phyloP scores from a whole-genome alignment of 2,888 invertebrate genomes.

The Ptycholaimellus sp. region DNA sequence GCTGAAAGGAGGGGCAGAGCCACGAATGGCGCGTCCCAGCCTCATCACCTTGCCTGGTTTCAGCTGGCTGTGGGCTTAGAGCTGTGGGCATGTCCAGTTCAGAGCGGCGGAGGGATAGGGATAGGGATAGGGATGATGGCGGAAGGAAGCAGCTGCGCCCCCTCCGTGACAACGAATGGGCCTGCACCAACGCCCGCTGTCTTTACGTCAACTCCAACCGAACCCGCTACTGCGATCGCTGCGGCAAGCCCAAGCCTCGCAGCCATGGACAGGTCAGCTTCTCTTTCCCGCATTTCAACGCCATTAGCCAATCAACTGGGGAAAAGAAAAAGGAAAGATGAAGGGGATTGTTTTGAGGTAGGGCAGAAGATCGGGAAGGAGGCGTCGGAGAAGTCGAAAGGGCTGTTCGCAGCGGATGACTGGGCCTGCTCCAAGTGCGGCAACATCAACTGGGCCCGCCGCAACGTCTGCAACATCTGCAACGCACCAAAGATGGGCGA shows the following conservation, averaged over 20 bases:
- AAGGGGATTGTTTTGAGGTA: background rate
- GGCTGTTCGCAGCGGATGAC: conserved; percentile 87
- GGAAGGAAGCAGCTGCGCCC: conserved; percentile 7
- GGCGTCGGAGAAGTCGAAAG: conserved; percentile 65
- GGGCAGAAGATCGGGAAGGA: conserved; percentile 88
- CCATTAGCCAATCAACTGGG: background rate
- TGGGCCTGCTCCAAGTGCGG: conserved; percentile 86
- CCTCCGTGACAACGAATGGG: conserved; percentile 29
- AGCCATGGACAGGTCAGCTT: no score
- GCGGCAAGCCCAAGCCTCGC: conserved; percentile 27
- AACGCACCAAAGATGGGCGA: conserved; percentile 92
- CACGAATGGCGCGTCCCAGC: no score
- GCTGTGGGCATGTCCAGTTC: no score
- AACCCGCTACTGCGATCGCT: conserved; percentile 14
- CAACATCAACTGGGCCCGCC: conserved; percentile 95
- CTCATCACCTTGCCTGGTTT: no score
- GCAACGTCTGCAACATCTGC: conserved; percentile 89
- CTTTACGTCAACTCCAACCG: conserved; percentile 15
- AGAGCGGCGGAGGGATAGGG: no score
- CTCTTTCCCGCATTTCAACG: background rate
- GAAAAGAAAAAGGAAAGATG: background rate
- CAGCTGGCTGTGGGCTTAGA: no score
- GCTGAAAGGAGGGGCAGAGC: no score
- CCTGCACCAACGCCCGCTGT: conserved; percentile 31
- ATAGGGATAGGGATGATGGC: no score